phyloP scores from a whole-genome alignment of 1,140 invertebrate species.

The Micrasema longulum region DNA sequence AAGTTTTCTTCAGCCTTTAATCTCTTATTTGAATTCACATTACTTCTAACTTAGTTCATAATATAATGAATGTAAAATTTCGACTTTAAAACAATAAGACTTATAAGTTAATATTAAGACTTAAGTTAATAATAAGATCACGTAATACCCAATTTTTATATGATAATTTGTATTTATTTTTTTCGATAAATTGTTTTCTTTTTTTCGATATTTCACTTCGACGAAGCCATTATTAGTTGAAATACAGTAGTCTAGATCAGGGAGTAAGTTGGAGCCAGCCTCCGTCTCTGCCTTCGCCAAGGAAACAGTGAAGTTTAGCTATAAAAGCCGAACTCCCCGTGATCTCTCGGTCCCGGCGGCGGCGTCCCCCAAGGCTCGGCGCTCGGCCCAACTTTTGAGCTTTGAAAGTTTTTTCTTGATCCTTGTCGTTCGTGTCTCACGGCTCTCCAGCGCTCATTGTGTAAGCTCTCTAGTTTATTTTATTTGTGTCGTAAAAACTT shows the following conservation, averaged over 20 bases:
- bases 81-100: too few relatives aligned
- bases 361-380: slow-evolving; percentile 19
- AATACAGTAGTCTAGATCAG: neutral
- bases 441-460: slow-evolving; percentile 22
- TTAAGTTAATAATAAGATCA: too few relatives aligned
- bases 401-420: slow-evolving; percentile 29
- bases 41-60: too few relatives aligned
- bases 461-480: slow-evolving; percentile 16
- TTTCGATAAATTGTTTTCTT: too few relatives aligned
- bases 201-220: too few relatives aligned
- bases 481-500: slow-evolving; percentile 18
- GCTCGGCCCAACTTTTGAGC: slow-evolving; percentile 24
- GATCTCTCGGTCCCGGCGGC: neutral
- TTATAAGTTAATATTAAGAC: too few relatives aligned
- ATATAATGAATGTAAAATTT: too few relatives aligned
- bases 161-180: too few relatives aligned
- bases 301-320: slow-evolving; percentile 12
- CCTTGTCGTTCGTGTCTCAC: slow-evolving; percentile 26
- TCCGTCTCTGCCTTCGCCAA: neutral
- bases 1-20: too few relatives aligned
- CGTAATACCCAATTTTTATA: too few relatives aligned
- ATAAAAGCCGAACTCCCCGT: slow-evolving; percentile 20
- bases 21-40: too few relatives aligned
- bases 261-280: slow-evolving; percentile 4
- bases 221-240: too few relatives aligned